A percentile compares a stretch with the other conserved stretches of the same genome.
Evolutionary conservation across 2,888 invertebrate species (phyloP).

Genomic region (Oegoconia quadripuncta): DNA sequence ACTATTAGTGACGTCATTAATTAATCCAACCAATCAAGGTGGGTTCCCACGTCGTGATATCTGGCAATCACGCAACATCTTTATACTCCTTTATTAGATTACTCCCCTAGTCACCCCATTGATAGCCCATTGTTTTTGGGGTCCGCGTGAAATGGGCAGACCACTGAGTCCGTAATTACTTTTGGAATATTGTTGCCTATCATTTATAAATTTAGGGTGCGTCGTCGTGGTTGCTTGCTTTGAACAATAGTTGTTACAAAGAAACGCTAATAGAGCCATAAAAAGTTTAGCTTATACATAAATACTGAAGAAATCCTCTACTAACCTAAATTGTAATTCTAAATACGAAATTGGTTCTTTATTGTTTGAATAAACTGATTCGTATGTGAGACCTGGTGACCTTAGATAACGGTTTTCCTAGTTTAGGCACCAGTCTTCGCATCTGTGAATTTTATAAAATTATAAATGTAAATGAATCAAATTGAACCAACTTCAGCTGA

Average conservation of each 20-base stretch:
- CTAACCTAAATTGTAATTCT: no score
- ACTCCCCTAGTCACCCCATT: constrained; percentile 37
- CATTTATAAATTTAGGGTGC: constrained; percentile 22
- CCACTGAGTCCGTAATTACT: constrained; percentile 48
- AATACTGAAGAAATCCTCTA: no score
- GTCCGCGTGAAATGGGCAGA: constrained; percentile 68
- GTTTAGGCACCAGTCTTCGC: no score
- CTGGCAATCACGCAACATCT: constrained; percentile 78
- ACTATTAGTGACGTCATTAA: constrained; percentile 51
- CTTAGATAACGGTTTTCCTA: no score
- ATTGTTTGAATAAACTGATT: no score
- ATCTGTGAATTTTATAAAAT: no score
- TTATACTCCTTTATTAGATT: constrained; percentile 66
- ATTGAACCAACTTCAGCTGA: no score
- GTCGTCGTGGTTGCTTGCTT: constrained; percentile 12
- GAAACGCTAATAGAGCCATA: constrained; percentile 5
- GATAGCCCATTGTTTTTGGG: constrained; percentile 68
- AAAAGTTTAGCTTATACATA: no score
- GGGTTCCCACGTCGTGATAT: constrained; percentile 72
- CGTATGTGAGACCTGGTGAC: no score
- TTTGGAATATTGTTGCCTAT: constrained; percentile 43
- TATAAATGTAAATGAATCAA: no score
- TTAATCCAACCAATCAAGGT: constrained; percentile 74
- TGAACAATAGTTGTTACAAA: constrained; percentile 11
- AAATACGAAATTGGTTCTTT: no score